Conservation (phyloP, 2,113 vertebrate species). For the Thamnophis sirtalis region DNA sequence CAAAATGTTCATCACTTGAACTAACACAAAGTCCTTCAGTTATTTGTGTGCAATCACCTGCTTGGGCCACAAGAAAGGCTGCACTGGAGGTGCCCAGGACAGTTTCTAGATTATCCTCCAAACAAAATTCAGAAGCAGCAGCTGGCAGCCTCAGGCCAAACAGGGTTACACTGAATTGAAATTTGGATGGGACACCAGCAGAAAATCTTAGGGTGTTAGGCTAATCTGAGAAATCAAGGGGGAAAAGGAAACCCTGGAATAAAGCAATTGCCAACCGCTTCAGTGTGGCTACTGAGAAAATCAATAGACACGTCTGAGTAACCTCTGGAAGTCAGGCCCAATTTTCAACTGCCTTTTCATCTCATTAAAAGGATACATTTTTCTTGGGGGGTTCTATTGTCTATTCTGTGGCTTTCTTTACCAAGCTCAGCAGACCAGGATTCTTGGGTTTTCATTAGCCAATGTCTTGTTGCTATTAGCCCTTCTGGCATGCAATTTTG, state of each 20-base stretch:
- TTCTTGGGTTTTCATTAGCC: background rate
- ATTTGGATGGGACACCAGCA: background rate
- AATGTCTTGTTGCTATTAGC: background rate
- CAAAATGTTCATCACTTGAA: background rate
- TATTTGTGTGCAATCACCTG: background rate
- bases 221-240: background rate
- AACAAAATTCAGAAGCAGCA: background rate
- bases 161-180: background rate
- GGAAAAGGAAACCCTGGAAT: background rate
- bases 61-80: background rate
- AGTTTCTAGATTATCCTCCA: slow-evolving; percentile 1
- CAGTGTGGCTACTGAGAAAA: background rate
- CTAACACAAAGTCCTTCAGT: background rate
- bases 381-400: background rate
- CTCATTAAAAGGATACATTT: background rate
- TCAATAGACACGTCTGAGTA: background rate
- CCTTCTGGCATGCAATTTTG: background rate
- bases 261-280: background rate
- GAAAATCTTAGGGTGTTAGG: background rate
- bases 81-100: background rate
- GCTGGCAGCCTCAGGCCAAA: background rate
- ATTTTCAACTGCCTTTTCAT: background rate
- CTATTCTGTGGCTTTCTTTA: background rate
- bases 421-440: background rate
- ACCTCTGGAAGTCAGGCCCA: background rate